Evolutionary conservation across 2,113 vertebrate genomes (phyloP), one percentile per base, ranked within the genome.

Genomic region (Perognathus longimembris): DNA sequence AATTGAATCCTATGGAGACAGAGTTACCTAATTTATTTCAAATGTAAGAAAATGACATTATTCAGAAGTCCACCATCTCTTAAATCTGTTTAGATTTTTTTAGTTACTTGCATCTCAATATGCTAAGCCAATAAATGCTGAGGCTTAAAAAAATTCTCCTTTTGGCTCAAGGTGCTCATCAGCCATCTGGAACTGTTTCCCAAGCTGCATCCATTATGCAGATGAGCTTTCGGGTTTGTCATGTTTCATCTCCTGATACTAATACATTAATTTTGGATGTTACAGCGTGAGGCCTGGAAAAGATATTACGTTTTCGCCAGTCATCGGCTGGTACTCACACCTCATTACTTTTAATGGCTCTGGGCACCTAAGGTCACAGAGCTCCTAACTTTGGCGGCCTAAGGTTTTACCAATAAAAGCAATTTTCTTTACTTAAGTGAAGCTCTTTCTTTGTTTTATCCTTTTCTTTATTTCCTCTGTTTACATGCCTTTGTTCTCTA

Each of bases 101-200:
- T 61, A 54, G 18, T 78, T 59, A 34, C 73, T 63, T 84, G 14
- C 63, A 34, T 94, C 40, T 90, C 76, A 87, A 38, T 78, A 69
- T 70, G 92, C 89, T 32, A 93, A 74, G 81, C 40, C 50, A 93
- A 7, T 70, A 61, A 64, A 92, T 86, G 66, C 45, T 86, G 83
- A 85, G 79, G 74, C 5, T 70, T 54, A 57, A 45, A 1, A 93
- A 67, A 78, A 38, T 54, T 76, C 34, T 69, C 84, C 84, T 97
- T 97, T 97, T 97, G 97, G 96, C 94, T 98, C 96, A 96, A 98
- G 97, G 96, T 97, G 88, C 75, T 97, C 90, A 96, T 96, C 95
- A 95, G 85, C 97, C 97, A 98, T 97, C 97, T 98, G 97, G 97
- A 98, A 96, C 93, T 94, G 61, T 91, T 95, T 97, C 77, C 64